These are phyloP conservation scores for Erebia epiphron DNA, from an alignment of 2,888 invertebrate genomes.

Conservation along the genomic window DNA sequence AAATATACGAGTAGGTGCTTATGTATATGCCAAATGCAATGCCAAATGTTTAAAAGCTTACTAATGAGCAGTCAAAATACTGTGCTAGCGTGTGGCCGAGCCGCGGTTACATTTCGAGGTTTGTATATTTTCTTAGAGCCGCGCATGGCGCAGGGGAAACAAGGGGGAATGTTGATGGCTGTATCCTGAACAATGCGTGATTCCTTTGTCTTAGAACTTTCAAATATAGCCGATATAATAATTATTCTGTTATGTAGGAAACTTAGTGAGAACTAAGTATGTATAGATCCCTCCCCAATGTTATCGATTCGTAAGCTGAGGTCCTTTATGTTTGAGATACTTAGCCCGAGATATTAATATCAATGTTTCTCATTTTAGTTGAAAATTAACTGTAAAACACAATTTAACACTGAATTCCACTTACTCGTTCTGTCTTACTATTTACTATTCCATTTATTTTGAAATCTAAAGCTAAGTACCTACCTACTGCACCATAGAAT, in stretches of 20 bases:
- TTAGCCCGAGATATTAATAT: no score
- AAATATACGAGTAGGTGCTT: neutral
- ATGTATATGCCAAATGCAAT: neutral
- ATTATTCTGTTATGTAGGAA: no score
- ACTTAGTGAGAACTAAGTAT: no score
- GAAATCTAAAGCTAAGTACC: neutral
- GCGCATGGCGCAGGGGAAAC: constrained; percentile 66
- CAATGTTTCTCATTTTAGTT: no score
- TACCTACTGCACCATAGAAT: no score
- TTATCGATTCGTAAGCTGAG: no score
- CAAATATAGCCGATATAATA: constrained; percentile 4
- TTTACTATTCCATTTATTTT: no score
- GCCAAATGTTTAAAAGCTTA: constrained; percentile 38
- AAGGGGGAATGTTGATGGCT: constrained; percentile 67
- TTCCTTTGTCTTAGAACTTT: constrained; percentile 49
- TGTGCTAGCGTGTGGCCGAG: constrained; percentile 65
- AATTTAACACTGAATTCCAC: no score
- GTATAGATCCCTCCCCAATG: no score
- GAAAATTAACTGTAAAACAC: no score
- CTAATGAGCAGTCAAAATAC: constrained; percentile 58
- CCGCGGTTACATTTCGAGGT: constrained; percentile 70
- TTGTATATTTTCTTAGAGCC: constrained; percentile 76
- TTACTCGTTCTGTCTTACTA: no score
- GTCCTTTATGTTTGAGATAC: no score
- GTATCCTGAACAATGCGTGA: constrained; percentile 56